A percentile compares a stretch with the other conserved stretches of the same genome.
phyloP scores from a whole-genome alignment of 2,113 vertebrate genomes.

The Colinus virginianus region DNA sequence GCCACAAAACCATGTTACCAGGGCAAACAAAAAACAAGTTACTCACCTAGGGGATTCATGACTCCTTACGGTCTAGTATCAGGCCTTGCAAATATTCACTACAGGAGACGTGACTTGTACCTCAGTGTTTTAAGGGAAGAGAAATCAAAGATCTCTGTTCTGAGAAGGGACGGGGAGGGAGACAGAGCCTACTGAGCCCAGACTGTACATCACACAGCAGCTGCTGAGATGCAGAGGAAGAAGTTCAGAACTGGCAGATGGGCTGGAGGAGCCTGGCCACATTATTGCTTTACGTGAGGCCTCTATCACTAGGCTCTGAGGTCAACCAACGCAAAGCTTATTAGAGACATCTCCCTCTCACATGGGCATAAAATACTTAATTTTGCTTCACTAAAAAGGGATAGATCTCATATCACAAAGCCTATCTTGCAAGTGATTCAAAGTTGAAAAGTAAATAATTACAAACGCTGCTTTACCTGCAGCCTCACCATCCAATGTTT shows the following conservation, averaged over 20 bases:
- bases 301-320: background rate
- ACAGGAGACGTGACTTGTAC: background rate
- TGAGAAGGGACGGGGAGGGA: background rate
- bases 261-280: background rate
- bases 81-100: background rate
- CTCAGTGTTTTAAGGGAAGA: background rate
- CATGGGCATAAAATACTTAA: background rate
- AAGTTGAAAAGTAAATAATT: background rate
- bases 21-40: background rate
- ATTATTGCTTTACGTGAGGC: background rate
- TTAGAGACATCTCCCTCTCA: background rate
- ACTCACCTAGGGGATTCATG: background rate
- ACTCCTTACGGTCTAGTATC: background rate
- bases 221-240: rapidly evolving
- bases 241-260: background rate
- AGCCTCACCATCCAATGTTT: background rate
- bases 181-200: background rate
- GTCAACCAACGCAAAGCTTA: background rate
- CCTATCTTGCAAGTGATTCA: background rate
- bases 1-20: background rate
- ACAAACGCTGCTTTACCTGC: background rate
- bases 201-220: background rate
- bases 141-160: background rate
- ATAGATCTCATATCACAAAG: background rate
- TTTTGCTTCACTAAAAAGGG: background rate